These are phyloP conservation scores for Sarcophaga rosellei DNA, from an alignment of 2,888 invertebrate species.

Conservation along the genomic window DNA sequence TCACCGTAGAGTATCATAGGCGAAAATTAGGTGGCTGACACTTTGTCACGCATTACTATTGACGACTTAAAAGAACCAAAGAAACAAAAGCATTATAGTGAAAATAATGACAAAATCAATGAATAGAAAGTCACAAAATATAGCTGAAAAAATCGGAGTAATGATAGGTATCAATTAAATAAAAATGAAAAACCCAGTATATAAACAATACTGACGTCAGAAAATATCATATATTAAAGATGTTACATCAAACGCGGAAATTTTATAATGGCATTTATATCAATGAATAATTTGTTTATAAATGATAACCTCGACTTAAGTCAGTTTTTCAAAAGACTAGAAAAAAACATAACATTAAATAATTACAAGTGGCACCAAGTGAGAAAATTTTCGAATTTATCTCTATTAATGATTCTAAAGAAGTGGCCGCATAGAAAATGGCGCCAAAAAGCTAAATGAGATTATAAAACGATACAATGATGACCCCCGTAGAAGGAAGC, in stretches of 20 bases:
- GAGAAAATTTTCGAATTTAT: slow-evolving; percentile 35
- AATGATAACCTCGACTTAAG: slow-evolving; percentile 46
- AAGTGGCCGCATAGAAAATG: too few relatives aligned
- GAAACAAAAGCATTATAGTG: too few relatives aligned
- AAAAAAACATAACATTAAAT: slow-evolving; percentile 9
- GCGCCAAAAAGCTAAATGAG: background rate
- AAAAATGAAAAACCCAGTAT: background rate
- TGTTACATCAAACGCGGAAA: slow-evolving; percentile 42
- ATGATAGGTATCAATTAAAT: background rate
- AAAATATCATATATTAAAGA: slow-evolving; percentile 43
- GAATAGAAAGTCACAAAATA: background rate
- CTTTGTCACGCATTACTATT: too few relatives aligned
- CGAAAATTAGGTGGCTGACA: too few relatives aligned
- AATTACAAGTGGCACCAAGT: slow-evolving; percentile 10
- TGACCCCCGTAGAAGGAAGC: slow-evolving; percentile 19
- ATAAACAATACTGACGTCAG: slow-evolving; percentile 25
- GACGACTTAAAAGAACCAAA: too few relatives aligned
- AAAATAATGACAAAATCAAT: slow-evolving; percentile 24
- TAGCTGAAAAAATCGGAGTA: background rate
- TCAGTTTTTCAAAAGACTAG: too few relatives aligned
- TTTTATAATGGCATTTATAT: slow-evolving; percentile 24
- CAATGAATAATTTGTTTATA: slow-evolving; percentile 32
- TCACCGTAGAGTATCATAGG: too few relatives aligned
- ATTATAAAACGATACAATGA: slow-evolving; percentile 38
- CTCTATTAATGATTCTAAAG: too few relatives aligned